Percentiles rank a stretch among this genome's conserved stretches.
These are phyloP conservation scores for Linnaemya vulpina DNA, from an alignment of 2,888 invertebrate species.

Conservation along the genomic window DNA sequence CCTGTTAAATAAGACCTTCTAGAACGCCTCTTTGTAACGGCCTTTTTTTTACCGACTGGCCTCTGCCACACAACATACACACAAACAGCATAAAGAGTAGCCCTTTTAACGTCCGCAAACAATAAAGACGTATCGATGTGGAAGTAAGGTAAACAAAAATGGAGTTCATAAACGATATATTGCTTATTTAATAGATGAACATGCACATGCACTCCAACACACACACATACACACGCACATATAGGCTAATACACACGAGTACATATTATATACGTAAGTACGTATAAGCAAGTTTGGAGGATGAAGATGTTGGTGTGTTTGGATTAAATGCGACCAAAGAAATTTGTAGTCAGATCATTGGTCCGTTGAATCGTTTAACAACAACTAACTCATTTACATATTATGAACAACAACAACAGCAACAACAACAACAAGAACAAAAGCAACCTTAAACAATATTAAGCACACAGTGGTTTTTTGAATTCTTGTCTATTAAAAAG, in stretches of 20 bases:
- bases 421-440: constrained; percentile 19
- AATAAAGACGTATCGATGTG: constrained; percentile 51
- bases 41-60: too few species aligned
- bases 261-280: neutral
- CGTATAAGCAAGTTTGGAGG: neutral
- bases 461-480: constrained; percentile 25
- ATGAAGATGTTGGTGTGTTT: constrained; percentile 13
- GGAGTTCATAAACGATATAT: constrained; percentile 56
- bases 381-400: constrained; percentile 67
- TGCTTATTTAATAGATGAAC: constrained; percentile 27
- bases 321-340: constrained; percentile 43
- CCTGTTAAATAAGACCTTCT: too few species aligned
- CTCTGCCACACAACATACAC: neutral
- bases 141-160: constrained; percentile 57
- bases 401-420: constrained; percentile 51
- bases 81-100: neutral
- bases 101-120: constrained; percentile 14
- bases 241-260: neutral
- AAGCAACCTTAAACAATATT: neutral
- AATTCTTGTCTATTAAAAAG: too few species aligned
- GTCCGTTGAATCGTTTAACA: constrained; percentile 60
- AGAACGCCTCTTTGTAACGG: too few species aligned
- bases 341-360: constrained; percentile 62
- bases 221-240: neutral
- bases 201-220: neutral